A percentile compares a stretch with the other conserved stretches of the same genome.
phyloP scores from a whole-genome alignment of 2,797 vertebrate species.

The Spinibarbus caldwelli region DNA sequence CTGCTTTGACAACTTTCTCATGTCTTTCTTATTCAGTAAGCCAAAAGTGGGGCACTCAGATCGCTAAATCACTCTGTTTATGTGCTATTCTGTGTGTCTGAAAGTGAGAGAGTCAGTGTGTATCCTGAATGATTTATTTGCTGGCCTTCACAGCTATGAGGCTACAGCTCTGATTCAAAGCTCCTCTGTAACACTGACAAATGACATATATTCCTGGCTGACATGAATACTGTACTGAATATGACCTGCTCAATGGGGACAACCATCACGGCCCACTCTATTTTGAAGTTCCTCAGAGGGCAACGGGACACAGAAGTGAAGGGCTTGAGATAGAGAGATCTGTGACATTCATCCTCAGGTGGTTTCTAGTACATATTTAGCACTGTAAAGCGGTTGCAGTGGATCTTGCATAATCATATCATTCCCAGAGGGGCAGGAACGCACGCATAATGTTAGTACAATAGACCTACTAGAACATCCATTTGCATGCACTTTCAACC shows the following conservation, averaged over 20 bases:
- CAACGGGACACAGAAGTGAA: slow-evolving; percentile 22
- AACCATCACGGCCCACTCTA: slow-evolving; percentile 52
- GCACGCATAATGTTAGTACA: neutral
- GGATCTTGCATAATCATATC: slow-evolving; percentile 10
- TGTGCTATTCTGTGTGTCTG: slow-evolving; percentile 69
- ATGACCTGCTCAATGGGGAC: slow-evolving; percentile 68
- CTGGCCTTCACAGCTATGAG: slow-evolving; percentile 63
- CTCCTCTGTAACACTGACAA: slow-evolving; percentile 64
- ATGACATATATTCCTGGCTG: slow-evolving; percentile 71
- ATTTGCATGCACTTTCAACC: slow-evolving; percentile 9
- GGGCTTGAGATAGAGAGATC: slow-evolving; percentile 36
- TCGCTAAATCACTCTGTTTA: slow-evolving; percentile 69
- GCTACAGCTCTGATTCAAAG: slow-evolving; percentile 64
- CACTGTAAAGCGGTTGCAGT: neutral
- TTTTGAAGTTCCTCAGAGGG: slow-evolving; percentile 50
- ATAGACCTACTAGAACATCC: neutral
- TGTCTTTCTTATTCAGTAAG: slow-evolving; percentile 68
- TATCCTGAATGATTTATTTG: slow-evolving; percentile 78
- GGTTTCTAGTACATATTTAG: slow-evolving; percentile 33
- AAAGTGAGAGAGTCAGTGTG: slow-evolving; percentile 62
- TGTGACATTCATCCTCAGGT: slow-evolving; percentile 37
- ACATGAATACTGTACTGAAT: slow-evolving; percentile 59
- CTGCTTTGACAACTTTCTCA: slow-evolving; percentile 61
- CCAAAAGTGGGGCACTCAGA: slow-evolving; percentile 63
- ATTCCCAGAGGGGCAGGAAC: neutral